These are phyloP conservation scores for Microchrysa polita DNA, from an alignment of 2,888 invertebrate genomes.

Conservation along the genomic window DNA sequence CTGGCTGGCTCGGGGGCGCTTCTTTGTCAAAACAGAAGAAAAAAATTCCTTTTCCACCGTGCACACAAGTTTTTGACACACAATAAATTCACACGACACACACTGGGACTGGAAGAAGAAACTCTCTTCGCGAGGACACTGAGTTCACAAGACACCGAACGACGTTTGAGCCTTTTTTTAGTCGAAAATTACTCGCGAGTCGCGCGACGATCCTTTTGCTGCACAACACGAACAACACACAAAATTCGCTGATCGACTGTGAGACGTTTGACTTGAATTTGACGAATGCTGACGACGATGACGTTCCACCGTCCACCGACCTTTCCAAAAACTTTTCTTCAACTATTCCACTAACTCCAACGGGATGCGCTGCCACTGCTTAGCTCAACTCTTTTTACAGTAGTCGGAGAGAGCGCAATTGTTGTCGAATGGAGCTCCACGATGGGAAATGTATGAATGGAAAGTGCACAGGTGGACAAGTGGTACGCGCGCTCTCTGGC, in stretches of 20 bases:
- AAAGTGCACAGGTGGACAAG: conserved; percentile 36
- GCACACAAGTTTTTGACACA: conserved; percentile 18
- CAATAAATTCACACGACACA: not conserved
- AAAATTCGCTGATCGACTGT: too few species aligned
- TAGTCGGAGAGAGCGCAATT: conserved; percentile 10
- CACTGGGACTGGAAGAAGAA: conserved; percentile 7
- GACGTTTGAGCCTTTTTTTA: not conserved
- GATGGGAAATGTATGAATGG: too few species aligned
- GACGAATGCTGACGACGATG: conserved; percentile 52
- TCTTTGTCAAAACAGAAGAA: conserved; percentile 34
- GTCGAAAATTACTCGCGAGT: too few species aligned
- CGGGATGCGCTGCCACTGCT: too few species aligned
- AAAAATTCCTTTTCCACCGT: conserved; percentile 32
- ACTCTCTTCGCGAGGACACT: not conserved
- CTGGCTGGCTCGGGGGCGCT: not conserved
- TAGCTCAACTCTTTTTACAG: conserved; percentile 33
- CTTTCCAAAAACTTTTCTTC: conserved; percentile 51
- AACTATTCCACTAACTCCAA: conserved; percentile 20
- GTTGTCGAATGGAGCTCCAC: too few species aligned
- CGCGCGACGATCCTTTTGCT: conserved; percentile 14
- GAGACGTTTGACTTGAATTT: too few species aligned
- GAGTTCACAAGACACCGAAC: conserved; percentile 4
- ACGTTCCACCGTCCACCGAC: conserved; percentile 53
- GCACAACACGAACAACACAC: conserved; percentile 25
- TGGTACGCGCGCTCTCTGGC: conserved; percentile 16